phyloP scores from a whole-genome alignment of 1,140 invertebrate genomes.

The Eurosta solidaginis region DNA sequence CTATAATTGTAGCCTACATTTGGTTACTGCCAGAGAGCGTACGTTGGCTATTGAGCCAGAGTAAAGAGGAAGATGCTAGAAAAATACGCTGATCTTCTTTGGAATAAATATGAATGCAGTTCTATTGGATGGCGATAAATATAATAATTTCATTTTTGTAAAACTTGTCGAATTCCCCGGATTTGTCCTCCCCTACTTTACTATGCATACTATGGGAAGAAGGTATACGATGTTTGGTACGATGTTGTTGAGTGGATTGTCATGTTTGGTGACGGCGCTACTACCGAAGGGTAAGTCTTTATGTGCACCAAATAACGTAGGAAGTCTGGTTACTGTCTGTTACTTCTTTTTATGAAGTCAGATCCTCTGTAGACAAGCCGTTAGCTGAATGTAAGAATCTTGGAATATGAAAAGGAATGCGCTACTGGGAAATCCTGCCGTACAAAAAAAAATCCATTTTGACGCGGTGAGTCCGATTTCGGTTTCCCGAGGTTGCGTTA shows the following conservation, averaged over 20 bases:
- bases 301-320: no score
- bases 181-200: conserved; percentile 68
- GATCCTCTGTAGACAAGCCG: no score
- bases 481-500: no score
- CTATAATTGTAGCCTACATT: conserved; percentile 67
- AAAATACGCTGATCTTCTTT: conserved; percentile 75
- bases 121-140: conserved; percentile 72
- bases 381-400: no score
- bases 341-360: no score
- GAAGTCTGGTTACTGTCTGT: no score
- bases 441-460: no score
- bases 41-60: conserved; percentile 77
- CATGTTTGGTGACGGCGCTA: conserved; percentile 54
- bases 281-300: conserved; percentile 43
- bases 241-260: conserved; percentile 67
- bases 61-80: conserved; percentile 67
- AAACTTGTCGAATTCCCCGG: conserved; percentile 74
- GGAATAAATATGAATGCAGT: conserved; percentile 81
- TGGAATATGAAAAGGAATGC: no score
- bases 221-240: conserved; percentile 65
- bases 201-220: conserved; percentile 70
- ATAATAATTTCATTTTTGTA: conserved; percentile 74
- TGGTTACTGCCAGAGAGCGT: conserved; percentile 69
- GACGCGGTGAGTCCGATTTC: no score
- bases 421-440: no score